A percentile compares a stretch with the other conserved stretches of the same genome.
These are phyloP conservation scores for Mamestra brassicae DNA, from an alignment of 2,888 invertebrate genomes.

Conservation along the genomic window DNA sequence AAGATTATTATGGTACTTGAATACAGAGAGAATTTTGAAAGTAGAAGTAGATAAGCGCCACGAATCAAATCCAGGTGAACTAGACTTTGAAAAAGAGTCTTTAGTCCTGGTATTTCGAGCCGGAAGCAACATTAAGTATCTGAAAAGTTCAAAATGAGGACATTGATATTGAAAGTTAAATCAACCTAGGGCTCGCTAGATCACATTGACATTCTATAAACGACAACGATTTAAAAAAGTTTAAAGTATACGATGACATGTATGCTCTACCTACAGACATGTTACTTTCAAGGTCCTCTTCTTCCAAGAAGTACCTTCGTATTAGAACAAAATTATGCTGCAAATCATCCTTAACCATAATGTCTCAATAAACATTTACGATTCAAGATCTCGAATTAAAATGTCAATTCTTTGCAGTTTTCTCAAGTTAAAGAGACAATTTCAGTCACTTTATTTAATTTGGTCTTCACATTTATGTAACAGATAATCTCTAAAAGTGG, in stretches of 20 bases:
- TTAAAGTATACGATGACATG: too few species aligned
- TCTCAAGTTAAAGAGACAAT: background rate
- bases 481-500: slow-evolving; percentile 29
- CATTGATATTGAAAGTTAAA: too few species aligned
- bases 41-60: too few species aligned
- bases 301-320: background rate
- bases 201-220: too few species aligned
- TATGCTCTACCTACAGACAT: too few species aligned
- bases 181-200: too few species aligned
- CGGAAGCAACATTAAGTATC: background rate
- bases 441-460: slow-evolving; percentile 27
- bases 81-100: background rate
- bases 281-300: too few species aligned
- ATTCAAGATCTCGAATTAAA: background rate
- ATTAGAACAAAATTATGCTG: background rate
- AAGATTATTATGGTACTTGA: too few species aligned
- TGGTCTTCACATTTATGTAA: slow-evolving; percentile 13
- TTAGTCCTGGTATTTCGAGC: background rate
- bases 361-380: background rate
- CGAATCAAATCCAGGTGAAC: background rate
- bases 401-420: background rate
- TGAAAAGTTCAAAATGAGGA: background rate
- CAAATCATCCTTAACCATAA: background rate
- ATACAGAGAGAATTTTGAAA: too few species aligned
- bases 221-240: too few species aligned